These are phyloP conservation scores for Camponotus floridanus DNA, from an alignment of 1,140 invertebrate genomes.

Conservation along the genomic window DNA sequence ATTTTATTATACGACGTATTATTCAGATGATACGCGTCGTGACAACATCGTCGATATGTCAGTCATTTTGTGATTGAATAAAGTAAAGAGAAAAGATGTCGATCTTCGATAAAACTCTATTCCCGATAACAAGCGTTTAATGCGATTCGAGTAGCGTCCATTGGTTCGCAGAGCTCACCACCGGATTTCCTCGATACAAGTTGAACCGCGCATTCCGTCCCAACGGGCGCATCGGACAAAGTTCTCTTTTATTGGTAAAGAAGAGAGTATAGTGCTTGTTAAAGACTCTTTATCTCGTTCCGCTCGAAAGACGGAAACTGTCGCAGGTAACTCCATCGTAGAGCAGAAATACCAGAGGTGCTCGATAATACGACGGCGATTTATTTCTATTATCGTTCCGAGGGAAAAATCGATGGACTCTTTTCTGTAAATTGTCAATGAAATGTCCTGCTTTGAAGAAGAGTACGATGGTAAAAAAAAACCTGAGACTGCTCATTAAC, in stretches of 20 bases:
- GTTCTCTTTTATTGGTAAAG: slow-evolving; percentile 66
- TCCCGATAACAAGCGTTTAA: neutral
- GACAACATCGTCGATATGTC: neutral
- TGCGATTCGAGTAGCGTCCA: slow-evolving; percentile 1
- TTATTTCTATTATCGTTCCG: slow-evolving; percentile 39
- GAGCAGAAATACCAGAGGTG: slow-evolving; percentile 35
- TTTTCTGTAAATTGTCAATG: neutral
- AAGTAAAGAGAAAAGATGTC: neutral
- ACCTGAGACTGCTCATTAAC: no score
- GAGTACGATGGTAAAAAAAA: neutral
- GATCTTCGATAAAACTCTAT: neutral
- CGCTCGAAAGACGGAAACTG: slow-evolving; percentile 67
- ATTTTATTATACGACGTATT: no score
- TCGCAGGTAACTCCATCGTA: slow-evolving; percentile 60
- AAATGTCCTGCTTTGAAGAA: neutral
- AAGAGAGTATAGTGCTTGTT: slow-evolving; percentile 74
- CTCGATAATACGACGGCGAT: slow-evolving; percentile 24
- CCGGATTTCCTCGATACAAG: slow-evolving; percentile 34
- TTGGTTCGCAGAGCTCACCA: neutral
- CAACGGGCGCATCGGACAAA: slow-evolving; percentile 36
- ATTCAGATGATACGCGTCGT: neutral
- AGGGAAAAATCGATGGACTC: neutral
- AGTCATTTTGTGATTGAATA: neutral
- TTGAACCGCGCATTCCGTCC: slow-evolving; percentile 38
- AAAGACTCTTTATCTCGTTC: slow-evolving; percentile 74